phyloP scores from a whole-genome alignment of 1,140 invertebrate species.

The Epicauta chinensis region DNA sequence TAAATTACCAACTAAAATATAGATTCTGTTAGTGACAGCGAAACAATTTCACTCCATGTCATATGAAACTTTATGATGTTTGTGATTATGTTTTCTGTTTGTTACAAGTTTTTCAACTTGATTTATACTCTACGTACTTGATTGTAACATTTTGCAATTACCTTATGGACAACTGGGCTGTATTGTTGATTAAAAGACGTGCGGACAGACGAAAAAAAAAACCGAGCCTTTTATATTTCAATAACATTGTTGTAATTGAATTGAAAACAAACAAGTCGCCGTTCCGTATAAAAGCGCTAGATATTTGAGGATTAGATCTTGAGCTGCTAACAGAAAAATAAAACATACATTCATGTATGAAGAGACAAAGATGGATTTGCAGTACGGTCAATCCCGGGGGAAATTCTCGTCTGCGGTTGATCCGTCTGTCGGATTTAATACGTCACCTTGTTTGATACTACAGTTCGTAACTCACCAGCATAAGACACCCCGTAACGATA shows the following conservation, averaged over 20 bases:
- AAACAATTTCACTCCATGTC: conserved; percentile 27
- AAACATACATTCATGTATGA: too few species aligned
- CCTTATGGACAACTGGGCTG: conserved; percentile 11
- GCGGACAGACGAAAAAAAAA: too few species aligned
- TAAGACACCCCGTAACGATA: conserved; percentile 15
- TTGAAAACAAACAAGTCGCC: too few species aligned
- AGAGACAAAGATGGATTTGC: background rate
- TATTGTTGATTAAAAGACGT: too few species aligned
- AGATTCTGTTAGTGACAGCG: conserved; percentile 27
- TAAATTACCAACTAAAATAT: conserved; percentile 31
- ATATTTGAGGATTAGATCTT: too few species aligned
- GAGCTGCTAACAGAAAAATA: too few species aligned
- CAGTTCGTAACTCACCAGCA: conserved; percentile 15
- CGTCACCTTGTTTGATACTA: conserved; percentile 24
- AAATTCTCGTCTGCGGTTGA: conserved; percentile 23
- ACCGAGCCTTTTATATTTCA: too few species aligned
- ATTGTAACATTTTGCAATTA: conserved; percentile 19
- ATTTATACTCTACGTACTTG: conserved; percentile 22
- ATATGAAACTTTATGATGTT: conserved; percentile 33
- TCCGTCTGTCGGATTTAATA: conserved; percentile 26
- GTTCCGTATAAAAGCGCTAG: too few species aligned
- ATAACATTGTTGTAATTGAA: too few species aligned
- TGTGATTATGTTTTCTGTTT: conserved; percentile 29
- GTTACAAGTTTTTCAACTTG: conserved; percentile 23
- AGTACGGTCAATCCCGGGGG: conserved; percentile 13